Conservation (phyloP, 2,888 invertebrate species). For the Mesorhabditis sp. region DNA sequence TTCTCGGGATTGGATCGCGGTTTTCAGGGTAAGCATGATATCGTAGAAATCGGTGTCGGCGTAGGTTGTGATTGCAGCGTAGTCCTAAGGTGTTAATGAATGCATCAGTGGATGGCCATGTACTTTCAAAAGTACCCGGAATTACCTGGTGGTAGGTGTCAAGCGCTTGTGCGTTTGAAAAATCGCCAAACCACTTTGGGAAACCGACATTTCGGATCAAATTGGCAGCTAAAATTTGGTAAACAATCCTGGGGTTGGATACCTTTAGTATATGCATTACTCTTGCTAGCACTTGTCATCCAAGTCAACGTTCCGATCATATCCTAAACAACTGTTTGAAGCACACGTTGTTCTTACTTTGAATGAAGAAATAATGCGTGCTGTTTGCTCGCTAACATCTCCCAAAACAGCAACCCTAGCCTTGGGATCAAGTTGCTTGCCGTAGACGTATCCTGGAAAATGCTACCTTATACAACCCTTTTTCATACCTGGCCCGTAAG, state of each 20-base stretch:
- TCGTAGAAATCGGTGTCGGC: conserved; percentile 28
- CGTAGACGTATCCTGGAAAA: conserved; percentile 42
- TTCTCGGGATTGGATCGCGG: conserved; percentile 41
- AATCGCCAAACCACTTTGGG: conserved; percentile 38
- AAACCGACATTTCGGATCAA: conserved; percentile 46
- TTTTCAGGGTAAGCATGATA: conserved; percentile 27
- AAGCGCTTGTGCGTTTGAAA: conserved; percentile 19
- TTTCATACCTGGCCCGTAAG: conserved; percentile 42
- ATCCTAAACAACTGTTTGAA: conserved; percentile 16
- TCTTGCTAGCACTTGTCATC: conserved; percentile 34
- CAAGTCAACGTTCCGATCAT: conserved; percentile 41
- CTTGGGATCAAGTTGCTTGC: conserved; percentile 21
- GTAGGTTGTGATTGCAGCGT: conserved; percentile 29
- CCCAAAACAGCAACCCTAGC: conserved; percentile 19
- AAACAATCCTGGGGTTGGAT: too few species aligned
- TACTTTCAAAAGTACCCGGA: too few species aligned
- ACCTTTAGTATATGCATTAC: conserved; percentile 26
- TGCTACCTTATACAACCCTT: background rate
- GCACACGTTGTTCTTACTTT: conserved; percentile 16
- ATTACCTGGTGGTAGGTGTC: conserved; percentile 37
- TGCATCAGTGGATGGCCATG: background rate
- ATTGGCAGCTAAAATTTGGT: conserved; percentile 17
- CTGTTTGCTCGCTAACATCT: conserved; percentile 40
- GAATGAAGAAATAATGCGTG: conserved; percentile 40
- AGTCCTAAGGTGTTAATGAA: conserved; percentile 21